Evolutionary conservation across 2,113 vertebrate genomes (phyloP), one percentile per base, ranked within the genome.

Genomic region (Epinephelus fuscoguttatus): DNA sequence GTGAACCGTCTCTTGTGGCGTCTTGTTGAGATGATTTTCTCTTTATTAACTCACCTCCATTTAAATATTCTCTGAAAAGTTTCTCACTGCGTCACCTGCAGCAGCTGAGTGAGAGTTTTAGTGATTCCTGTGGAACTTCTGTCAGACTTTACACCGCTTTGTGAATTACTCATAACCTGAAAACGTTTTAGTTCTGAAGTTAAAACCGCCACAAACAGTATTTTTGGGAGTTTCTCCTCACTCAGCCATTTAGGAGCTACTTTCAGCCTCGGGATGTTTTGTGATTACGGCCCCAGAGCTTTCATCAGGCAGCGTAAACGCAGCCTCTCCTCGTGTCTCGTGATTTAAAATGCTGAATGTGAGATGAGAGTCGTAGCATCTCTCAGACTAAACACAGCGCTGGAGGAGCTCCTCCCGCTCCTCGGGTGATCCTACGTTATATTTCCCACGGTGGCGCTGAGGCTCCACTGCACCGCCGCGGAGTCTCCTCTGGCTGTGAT

Each of bases 401-500:
- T 37, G 33, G 33, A 37, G 33, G 33, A 37, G 33, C 33, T 37
- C 33, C 33, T 37, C 33, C 33, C 33, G 6, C 6, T 19, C 50
- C 17, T 52, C 50, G 42, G 42, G 11, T 45, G 17, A 45, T 60
- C 4, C 13, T 27, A 5, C 52, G 10, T 14, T 27, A 9, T 19
- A 27, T 67, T 23, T 21, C 0, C 73, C 0, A 0, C 27, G 18
- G 66, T 0, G 70, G 11, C 13, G 45, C 11, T 0, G 6, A 19
- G 61, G 4, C 2, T 56, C 42, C 42, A 45, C 42, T 12, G 42
- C 42, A 45, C 7, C 42, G 42, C 42, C 8, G 42, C 42, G 9
- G 66, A 72, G 55, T 45, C 45, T 60, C 84, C 62, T 64, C 42
- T 11, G 55, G 18, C 64, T 70, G 30, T 23, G 45, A 67, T 76